A percentile compares a stretch with the other conserved stretches of the same genome.
Evolutionary conservation across 2,797 vertebrate species (phyloP).

Genomic region (Sebastes dallii): DNA sequence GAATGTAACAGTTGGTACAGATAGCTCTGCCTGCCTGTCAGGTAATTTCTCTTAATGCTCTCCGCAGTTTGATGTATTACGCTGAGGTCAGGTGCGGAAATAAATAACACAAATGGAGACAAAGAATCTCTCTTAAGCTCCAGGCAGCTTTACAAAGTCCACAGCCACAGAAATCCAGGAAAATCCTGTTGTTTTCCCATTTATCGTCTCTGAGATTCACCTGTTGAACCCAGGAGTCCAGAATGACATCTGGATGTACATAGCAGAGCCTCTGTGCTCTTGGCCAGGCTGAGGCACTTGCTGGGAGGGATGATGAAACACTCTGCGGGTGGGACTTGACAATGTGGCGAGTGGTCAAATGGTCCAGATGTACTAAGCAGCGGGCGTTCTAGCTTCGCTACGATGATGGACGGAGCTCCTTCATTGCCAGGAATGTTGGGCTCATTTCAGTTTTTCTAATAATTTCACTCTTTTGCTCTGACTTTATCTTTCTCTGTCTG

Average conservation of each 20-base stretch:
- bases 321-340: conserved; percentile 74
- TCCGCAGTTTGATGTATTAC: conserved; percentile 37
- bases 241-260: conserved; percentile 73
- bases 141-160: conserved; percentile 25
- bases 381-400: conserved; percentile 58
- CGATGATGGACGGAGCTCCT: conserved; percentile 68
- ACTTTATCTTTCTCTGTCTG: neutral
- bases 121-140: conserved; percentile 24
- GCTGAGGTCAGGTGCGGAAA: conserved; percentile 23
- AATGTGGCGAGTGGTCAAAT: conserved; percentile 78
- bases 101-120: conserved; percentile 47
- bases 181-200: conserved; percentile 8
- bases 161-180: conserved; percentile 17
- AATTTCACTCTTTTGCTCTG: conserved; percentile 18
- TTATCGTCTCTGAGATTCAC: conserved; percentile 60
- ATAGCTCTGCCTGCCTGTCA: conserved; percentile 56
- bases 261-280: conserved; percentile 56
- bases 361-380: conserved; percentile 74
- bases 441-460: conserved; percentile 57
- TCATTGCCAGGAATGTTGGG: conserved; percentile 72
- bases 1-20: conserved; percentile 70
- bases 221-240: conserved; percentile 70
- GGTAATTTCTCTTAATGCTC: conserved; percentile 60
- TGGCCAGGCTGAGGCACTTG: conserved; percentile 62
- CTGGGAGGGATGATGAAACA: conserved; percentile 78